Evolutionary conservation across 2,113 vertebrate genomes (phyloP).

Genomic region (Perca fluviatilis): DNA sequence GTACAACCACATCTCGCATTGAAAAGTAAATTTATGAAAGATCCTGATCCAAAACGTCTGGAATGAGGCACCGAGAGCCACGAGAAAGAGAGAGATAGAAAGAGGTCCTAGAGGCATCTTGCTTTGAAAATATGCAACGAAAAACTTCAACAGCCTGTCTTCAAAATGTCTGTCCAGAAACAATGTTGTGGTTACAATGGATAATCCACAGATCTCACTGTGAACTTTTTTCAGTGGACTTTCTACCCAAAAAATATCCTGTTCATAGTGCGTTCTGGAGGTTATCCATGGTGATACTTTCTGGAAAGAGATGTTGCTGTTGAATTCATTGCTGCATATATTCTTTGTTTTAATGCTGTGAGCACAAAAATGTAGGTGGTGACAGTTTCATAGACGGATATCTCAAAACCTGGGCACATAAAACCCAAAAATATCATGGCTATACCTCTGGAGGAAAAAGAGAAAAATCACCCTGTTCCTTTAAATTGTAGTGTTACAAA

Average conservation of each 20-base stretch:
- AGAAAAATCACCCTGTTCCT: conserved; percentile 1
- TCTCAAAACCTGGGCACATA: background rate
- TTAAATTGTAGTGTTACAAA: conserved; percentile 7
- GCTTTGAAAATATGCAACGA: background rate
- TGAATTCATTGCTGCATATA: conserved; percentile 10
- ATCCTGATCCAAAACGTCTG: background rate
- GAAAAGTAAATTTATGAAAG: background rate
- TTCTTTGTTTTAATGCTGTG: background rate
- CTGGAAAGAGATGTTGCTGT: conserved; percentile 1
- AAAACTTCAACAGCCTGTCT: background rate
- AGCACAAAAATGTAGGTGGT: background rate
- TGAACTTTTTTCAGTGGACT: background rate
- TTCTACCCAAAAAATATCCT: background rate
- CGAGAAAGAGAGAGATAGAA: background rate
- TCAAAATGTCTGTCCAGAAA: background rate
- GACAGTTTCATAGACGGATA: background rate
- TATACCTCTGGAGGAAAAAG: background rate
- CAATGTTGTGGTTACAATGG: background rate
- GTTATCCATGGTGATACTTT: background rate
- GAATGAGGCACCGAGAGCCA: background rate
- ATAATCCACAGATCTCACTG: background rate
- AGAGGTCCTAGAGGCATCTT: background rate
- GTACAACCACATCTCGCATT: no score
- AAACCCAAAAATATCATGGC: background rate
- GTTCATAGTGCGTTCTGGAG: background rate